Evolutionary conservation across 2,113 vertebrate genomes (phyloP).

Genomic region (Dermatemys mawii): DNA sequence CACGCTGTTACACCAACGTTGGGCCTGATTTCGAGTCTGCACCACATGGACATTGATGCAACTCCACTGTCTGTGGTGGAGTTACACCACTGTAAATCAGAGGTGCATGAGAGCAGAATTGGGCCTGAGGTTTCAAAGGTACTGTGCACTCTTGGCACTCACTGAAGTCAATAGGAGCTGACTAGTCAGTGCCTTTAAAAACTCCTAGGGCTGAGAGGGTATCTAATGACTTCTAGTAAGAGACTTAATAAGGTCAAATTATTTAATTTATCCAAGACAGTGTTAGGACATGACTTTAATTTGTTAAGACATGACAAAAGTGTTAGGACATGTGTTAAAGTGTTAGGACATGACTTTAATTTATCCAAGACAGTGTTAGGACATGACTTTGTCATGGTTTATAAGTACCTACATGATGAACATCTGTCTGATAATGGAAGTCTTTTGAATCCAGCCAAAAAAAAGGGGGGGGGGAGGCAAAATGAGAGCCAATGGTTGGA

Average conservation of each 20-base stretch:
- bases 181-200: background rate
- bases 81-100: background rate
- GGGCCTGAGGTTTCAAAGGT: background rate
- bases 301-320: background rate
- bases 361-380: background rate
- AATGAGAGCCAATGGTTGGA: background rate
- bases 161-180: background rate
- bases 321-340: no score
- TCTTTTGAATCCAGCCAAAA: no score
- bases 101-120: background rate
- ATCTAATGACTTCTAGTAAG: background rate
- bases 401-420: background rate
- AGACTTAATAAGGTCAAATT: background rate
- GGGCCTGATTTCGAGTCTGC: background rate
- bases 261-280: background rate
- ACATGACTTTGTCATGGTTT: background rate
- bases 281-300: background rate
- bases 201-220: background rate
- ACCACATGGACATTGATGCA: background rate
- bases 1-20: rapidly evolving
- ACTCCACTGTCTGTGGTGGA: background rate
- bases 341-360: background rate
- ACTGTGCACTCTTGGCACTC: background rate
- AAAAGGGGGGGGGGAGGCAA: rapidly evolving
- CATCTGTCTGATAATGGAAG: background rate